Evolutionary conservation across 2,113 vertebrate species (phyloP), one percentile per base, ranked within the genome.

Genomic region (Todiramphus saurophagus): DNA sequence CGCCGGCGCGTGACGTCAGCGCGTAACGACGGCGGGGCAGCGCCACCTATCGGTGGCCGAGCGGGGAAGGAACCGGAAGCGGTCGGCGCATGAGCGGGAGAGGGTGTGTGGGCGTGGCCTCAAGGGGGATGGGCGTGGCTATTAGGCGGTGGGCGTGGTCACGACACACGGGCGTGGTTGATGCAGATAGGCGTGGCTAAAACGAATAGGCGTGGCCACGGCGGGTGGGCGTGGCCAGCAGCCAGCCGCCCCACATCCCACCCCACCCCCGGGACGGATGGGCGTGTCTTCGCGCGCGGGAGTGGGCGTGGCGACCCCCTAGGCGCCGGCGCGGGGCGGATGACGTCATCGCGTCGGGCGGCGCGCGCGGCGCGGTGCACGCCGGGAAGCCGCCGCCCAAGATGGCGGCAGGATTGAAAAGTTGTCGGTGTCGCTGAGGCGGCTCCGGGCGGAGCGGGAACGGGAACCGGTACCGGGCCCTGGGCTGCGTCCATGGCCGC

Each of bases 391-490:
- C 95, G 97, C 99, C 99, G 98, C 99, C 99, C 98, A 99, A 99
- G 98, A 99, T 99, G 99, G 99, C 98, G 98, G 98, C 98, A 98
- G 98, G 97, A 94, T 99, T 98, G 98, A 98, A 99, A 98, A 99
- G 97, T 98, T 98, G 94, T 89, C 58, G 94, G 53, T n/a, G 88
- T 13, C 13, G 25, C 66, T 86, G 81, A 95, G 78, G 82, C 96
- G 96, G 97, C 12, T 39, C 55, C 8, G 69, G n/a, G 7, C 21
- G 73, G 64, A 35, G 53, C 7, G 48, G 73, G 64, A 35, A 48
- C 6, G 48, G 48, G 72, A 96, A 24, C 53, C 14, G 51, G 90
- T 68, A 2, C 81, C 16, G 87, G 82, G 67, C 16, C 13, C n/a
- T 4, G 37, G 41, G 18, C 3, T 3, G 87, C 58, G 35, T 53